phyloP scores from a whole-genome alignment of 2,888 invertebrate species.

The Dorcus hopei region DNA sequence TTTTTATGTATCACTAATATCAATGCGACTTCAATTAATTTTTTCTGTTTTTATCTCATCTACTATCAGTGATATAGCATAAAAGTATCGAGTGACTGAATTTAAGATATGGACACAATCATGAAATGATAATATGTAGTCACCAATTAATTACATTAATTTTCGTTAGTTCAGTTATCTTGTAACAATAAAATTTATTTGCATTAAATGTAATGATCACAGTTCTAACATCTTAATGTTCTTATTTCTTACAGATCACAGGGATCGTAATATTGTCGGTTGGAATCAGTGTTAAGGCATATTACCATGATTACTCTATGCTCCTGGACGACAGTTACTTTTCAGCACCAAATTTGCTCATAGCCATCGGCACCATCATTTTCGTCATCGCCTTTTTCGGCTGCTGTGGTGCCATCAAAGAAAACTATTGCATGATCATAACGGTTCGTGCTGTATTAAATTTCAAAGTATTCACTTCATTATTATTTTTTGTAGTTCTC shows the following conservation, averaged over 20 bases:
- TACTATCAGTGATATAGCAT: no score
- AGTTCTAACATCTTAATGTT: no score
- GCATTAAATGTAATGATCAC: no score
- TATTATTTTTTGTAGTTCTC: constrained; percentile 62
- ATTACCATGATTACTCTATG: constrained; percentile 71
- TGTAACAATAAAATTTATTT: no score
- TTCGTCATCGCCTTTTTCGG: constrained; percentile 93
- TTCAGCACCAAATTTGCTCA: constrained; percentile 80
- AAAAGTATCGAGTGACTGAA: no score
- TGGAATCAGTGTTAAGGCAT: constrained; percentile 73
- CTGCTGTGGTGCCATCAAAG: constrained; percentile 92
- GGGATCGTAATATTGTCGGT: constrained; percentile 81
- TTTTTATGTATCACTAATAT: no score
- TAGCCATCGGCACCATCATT: constrained; percentile 84
- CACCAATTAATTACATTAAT: no score
- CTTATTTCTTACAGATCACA: constrained; percentile 62
- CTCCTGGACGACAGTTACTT: constrained; percentile 80
- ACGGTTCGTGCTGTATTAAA: constrained; percentile 62
- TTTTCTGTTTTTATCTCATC: no score
- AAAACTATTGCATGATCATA: constrained; percentile 91
- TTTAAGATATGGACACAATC: no score
- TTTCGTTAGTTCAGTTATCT: no score
- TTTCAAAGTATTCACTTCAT: background rate
- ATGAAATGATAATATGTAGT: no score
- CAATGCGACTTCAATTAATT: no score